These are phyloP conservation scores for Metallyticus violacea DNA, from an alignment of 2,888 invertebrate species.

Conservation along the genomic window DNA sequence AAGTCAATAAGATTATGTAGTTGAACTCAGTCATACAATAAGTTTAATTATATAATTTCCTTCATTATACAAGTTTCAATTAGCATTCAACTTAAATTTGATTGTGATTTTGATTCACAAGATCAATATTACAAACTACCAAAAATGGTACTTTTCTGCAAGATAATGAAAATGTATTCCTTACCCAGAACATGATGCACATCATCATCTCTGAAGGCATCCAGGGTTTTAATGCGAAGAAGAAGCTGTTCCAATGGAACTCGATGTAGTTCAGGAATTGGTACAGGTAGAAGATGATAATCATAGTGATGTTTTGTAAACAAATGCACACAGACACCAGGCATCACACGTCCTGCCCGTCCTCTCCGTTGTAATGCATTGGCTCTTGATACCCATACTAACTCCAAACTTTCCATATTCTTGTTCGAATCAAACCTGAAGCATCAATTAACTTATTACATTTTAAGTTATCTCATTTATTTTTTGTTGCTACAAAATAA, in stretches of 20 bases:
- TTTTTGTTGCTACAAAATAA: too few relatives aligned
- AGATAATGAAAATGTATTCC: background rate
- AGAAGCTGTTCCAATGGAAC: constrained; percentile 82
- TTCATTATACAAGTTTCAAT: too few relatives aligned
- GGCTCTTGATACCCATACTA: constrained; percentile 87
- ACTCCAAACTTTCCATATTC: constrained; percentile 83
- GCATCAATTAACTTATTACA: too few relatives aligned
- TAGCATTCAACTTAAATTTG: too few relatives aligned
- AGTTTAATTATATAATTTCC: too few relatives aligned
- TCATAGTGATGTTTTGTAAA: constrained; percentile 66
- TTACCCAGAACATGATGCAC: constrained; percentile 56
- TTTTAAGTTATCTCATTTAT: too few relatives aligned
- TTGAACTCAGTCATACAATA: too few relatives aligned
- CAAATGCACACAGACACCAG: constrained; percentile 83
- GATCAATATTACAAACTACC: too few relatives aligned
- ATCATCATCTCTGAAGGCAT: constrained; percentile 49
- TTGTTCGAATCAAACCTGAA: constrained; percentile 74
- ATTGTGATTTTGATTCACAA: too few relatives aligned
- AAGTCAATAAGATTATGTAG: too few relatives aligned
- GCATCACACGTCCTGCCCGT: constrained; percentile 85
- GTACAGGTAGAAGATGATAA: constrained; percentile 66
- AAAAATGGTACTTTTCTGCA: too few relatives aligned
- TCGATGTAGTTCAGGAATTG: constrained; percentile 85
- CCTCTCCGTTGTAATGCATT: constrained; percentile 89
- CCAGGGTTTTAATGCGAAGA: constrained; percentile 70